Conservation (phyloP, 2,888 invertebrate genomes). For the Pterobdella sp. region DNA sequence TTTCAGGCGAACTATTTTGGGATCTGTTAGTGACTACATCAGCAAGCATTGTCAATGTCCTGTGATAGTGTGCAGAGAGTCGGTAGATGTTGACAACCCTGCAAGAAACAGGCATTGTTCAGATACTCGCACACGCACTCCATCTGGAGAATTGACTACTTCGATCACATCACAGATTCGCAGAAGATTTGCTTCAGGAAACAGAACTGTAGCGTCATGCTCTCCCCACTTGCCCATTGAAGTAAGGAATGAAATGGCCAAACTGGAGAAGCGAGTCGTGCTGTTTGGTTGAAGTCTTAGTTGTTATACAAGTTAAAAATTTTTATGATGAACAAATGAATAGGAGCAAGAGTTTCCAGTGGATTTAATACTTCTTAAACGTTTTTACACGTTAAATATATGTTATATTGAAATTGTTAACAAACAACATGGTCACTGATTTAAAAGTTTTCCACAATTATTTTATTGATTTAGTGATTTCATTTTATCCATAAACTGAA, state of each 20-base stretch:
- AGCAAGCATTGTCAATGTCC: conserved; percentile 29
- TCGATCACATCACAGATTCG: conserved; percentile 28
- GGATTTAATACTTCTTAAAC: too few species aligned
- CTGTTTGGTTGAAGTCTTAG: conserved; percentile 10
- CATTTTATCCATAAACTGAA: too few species aligned
- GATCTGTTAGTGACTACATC: conserved; percentile 29
- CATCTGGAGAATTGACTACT: neutral
- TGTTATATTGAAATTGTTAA: too few species aligned
- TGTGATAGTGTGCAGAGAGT: conserved; percentile 29
- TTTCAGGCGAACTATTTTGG: conserved; percentile 26
- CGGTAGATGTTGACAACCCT: neutral
- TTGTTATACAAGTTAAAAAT: too few species aligned
- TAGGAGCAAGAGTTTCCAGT: neutral
- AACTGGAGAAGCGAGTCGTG: conserved; percentile 23
- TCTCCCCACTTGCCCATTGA: conserved; percentile 21
- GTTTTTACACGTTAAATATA: too few species aligned
- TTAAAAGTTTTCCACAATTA: too few species aligned
- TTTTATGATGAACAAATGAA: too few species aligned
- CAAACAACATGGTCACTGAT: too few species aligned
- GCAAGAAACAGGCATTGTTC: conserved; percentile 29
- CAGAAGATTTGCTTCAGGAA: conserved; percentile 28
- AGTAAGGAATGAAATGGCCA: conserved; percentile 22
- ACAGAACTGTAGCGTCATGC: conserved; percentile 6
- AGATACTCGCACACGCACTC: conserved; percentile 24
- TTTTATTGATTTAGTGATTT: too few species aligned